These are phyloP conservation scores for Onychomys arenicola DNA, from an alignment of 2,797 vertebrate species.

Conservation along the genomic window DNA sequence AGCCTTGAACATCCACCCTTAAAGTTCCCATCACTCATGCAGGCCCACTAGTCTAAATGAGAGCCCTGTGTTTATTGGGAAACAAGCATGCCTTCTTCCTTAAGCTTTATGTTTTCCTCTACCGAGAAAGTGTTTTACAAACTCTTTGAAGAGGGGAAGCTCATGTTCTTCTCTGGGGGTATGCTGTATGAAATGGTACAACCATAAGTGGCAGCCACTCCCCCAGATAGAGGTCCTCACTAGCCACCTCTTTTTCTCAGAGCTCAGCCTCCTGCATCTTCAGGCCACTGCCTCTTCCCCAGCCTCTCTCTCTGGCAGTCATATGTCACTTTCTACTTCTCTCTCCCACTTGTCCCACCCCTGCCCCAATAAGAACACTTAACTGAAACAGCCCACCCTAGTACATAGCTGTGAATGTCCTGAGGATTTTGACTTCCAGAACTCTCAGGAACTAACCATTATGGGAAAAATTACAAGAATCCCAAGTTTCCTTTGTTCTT, in stretches of 20 bases:
- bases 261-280: not conserved
- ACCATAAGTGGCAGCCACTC: accelerated
- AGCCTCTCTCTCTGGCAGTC: not conserved
- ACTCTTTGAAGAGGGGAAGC: not conserved
- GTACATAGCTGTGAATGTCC: not conserved
- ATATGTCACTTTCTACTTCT: not conserved
- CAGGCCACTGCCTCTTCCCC: not conserved
- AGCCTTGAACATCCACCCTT: not conserved
- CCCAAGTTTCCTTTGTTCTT: not conserved
- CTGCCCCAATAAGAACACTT: not conserved
- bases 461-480: not conserved
- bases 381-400: not conserved
- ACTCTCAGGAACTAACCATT: not conserved
- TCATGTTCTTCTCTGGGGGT: not conserved
- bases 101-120: not conserved
- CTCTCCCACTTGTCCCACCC: not conserved
- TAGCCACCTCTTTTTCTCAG: too few relatives aligned
- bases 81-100: not conserved
- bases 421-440: not conserved
- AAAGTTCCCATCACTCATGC: not conserved
- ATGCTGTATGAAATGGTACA: accelerated
- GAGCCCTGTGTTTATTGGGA: not conserved
- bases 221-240: too few relatives aligned
- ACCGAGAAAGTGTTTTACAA: not conserved
- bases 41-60: not conserved